Base-by-base conservation (phyloP, 2,888 invertebrate genomes). In the Gandaritis pyraliata region DNA sequence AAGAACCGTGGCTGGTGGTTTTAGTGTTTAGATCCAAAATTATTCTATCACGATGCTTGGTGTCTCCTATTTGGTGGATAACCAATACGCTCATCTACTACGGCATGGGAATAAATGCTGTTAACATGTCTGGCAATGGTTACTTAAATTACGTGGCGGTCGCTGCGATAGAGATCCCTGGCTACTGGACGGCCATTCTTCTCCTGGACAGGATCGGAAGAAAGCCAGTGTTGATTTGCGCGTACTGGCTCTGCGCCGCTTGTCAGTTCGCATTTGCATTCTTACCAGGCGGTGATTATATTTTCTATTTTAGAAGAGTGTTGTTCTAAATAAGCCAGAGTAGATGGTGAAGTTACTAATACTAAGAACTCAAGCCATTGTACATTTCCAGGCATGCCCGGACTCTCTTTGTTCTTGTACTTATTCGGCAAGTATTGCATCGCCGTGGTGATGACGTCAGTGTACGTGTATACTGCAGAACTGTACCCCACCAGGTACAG, bases 41-140 rank as follows among this genome's bases (percentile, higher is more conserved):
- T 11, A 76, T 91, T 0, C 66, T 91, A 5, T 74, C 75, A 0
- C 75, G 91, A 15, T 89, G 89, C 66, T 38, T 79, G 4, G 84
- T 89, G 5, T 83, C 88, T 0, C 90, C 94, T 1, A 91, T 95
- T 62, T 95, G 95, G 87, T 95, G 95, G 95, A 93, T 95, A 15
- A 94, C 95, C 0, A 95, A 94, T 69, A 94, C 95, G 0, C 93
- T 95, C 63, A 93, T 95, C 4, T 96, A 95, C 81, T 96, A 95
- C 72, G 96, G 96, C 0, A 88, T 96, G 78, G 94, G 94, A 1
- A 88, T 96, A 46, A 95, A 95, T 76, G 94, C 95, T 0, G 95
- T 95, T 7, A 93, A 94, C 39, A 83, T 96, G 61, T 93, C 94
- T 1, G 95, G 95, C 0, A 94, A 95, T 75, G 87, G 93, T 46